phyloP scores from a whole-genome alignment of 1,140 invertebrate genomes.

The Heliconius congener region DNA sequence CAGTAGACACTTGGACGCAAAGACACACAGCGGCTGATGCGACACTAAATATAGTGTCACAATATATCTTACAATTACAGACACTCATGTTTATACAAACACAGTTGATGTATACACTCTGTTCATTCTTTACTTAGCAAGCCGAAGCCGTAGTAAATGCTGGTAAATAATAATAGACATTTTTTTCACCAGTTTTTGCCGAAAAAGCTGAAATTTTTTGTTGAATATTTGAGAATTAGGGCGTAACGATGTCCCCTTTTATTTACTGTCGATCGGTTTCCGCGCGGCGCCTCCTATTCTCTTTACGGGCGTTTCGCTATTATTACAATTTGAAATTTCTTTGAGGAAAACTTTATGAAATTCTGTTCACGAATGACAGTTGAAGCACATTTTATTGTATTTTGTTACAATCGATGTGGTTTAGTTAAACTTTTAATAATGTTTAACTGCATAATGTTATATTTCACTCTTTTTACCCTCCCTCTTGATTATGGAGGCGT shows the following conservation, averaged over 20 bases:
- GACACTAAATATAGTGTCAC: no score
- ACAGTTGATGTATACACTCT: no score
- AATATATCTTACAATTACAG: no score
- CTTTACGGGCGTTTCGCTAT: constrained; percentile 7
- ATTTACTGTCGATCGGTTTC: constrained; percentile 25
- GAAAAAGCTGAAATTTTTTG: constrained; percentile 9
- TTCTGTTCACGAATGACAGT: background rate
- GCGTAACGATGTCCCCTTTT: constrained; percentile 15
- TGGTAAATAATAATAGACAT: constrained; percentile 4
- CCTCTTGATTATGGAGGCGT: no score
- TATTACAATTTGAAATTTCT: constrained; percentile 14
- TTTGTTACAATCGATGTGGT: background rate
- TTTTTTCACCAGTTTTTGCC: background rate
- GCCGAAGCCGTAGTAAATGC: no score
- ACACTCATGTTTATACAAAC: no score
- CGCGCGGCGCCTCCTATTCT: background rate
- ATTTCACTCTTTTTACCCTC: no score
- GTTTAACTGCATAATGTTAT: no score
- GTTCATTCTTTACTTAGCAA: no score
- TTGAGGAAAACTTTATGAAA: background rate
- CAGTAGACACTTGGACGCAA: no score
- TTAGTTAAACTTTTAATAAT: background rate
- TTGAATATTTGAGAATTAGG: constrained; percentile 22
- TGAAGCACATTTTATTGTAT: background rate
- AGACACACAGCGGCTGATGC: no score